Conservation (phyloP, 2,113 vertebrate species). For the Sapajus apella region DNA sequence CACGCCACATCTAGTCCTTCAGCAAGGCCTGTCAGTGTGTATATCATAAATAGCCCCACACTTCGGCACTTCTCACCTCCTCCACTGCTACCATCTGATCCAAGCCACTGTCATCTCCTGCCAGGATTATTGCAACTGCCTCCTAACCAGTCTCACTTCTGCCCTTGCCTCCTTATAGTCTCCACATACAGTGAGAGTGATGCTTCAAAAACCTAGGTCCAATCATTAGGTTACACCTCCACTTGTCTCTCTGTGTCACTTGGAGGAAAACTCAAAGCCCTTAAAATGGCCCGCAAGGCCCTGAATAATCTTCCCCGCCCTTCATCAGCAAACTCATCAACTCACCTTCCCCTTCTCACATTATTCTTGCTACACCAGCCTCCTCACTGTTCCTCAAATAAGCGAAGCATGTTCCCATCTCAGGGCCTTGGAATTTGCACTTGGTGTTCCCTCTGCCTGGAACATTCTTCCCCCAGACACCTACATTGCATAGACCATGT, state of each 20-base stretch:
- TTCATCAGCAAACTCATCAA: background rate
- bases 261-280: background rate
- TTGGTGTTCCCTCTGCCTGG: background rate
- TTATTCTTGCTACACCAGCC: background rate
- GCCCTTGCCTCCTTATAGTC: background rate
- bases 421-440: background rate
- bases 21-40: background rate
- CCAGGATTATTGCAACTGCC: background rate
- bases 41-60: background rate
- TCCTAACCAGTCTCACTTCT: background rate
- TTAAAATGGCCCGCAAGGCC: background rate
- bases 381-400: background rate
- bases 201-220: constrained; percentile 15
- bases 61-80: background rate
- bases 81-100: background rate
- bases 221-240: background rate
- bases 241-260: background rate
- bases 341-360: background rate
- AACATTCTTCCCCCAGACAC: background rate
- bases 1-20: background rate
- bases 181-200: background rate
- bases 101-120: background rate
- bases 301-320: background rate
- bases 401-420: background rate
- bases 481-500: background rate